Evolutionary conservation across 2,888 invertebrate species (phyloP), one percentile per base, ranked within the genome.

Genomic region (Cosmia pyralina): DNA sequence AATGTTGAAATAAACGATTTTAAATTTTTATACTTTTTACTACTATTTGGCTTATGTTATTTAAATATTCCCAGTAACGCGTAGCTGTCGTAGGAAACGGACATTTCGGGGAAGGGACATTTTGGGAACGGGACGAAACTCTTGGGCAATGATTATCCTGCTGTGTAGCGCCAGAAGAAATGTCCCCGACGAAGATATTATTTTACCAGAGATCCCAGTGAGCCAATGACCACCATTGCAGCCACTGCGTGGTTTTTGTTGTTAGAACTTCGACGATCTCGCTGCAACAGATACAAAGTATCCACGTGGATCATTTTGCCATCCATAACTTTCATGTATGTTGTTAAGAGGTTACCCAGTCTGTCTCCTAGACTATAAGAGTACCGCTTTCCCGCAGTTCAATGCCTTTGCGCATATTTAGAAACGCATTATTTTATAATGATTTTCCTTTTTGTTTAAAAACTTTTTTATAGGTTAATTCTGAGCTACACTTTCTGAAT

Each of bases 371-470:
- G 60, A 22, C 8, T 22, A 28, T 28, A 28, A 34, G 6, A 71
- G n/a, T 48, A 46, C 8, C 66, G 46, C 52, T 79, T 64, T 76
- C 76, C 34, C 63, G 17, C 10, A 63, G 79, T 62, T 79, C 72
- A 72, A 50, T 19, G 76, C 3, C 48, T 63, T 34, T n/a, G n/a
- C n/a, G 44, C 48, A 59, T 48, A 80, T 63, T 53, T 44, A 41
- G 60, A 67, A 67, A 80, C 62, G 55, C 63, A 63, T 50, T 41
- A 73, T 72, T 22, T 59, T 48, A 58, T 73, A 34, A 73, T 66
- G 15, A 57, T 48, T 63, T 72, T 72, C 53, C 53, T 63, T 63
- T 64, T 34, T 48, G 22, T n/a, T 63, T 57, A 79, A 72, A 72
- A 65, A 78, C 17, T 34, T 38, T 66, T 48, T 63, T 53, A 59